phyloP scores from a whole-genome alignment of 2,113 vertebrate genomes.

The Fulmarus glacialis region DNA sequence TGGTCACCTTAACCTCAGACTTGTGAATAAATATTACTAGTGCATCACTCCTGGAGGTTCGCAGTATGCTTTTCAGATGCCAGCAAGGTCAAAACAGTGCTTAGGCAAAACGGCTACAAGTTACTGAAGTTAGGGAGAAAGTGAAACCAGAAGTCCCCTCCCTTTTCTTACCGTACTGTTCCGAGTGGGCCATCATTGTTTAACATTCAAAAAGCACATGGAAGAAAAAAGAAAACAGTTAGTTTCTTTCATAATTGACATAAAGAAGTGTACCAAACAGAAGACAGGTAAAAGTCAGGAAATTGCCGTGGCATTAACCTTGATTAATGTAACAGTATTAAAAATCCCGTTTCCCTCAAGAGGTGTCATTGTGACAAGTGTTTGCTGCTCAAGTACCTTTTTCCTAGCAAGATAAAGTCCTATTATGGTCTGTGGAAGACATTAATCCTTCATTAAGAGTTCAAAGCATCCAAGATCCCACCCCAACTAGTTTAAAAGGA shows the following conservation, averaged over 20 bases:
- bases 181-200: background rate
- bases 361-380: background rate
- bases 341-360: background rate
- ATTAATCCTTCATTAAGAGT: background rate
- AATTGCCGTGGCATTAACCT: background rate
- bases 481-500: background rate
- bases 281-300: background rate
- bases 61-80: background rate
- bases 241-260: background rate
- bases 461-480: background rate
- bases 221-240: constrained; percentile 3
- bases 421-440: background rate
- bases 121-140: background rate
- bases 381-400: background rate
- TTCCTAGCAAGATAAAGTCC: background rate
- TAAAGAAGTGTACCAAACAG: background rate
- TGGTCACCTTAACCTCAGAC: background rate
- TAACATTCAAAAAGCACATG: constrained; percentile 40
- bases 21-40: background rate
- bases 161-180: constrained; percentile 76
- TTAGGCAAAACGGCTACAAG: background rate
- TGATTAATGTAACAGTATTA: background rate
- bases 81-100: background rate
- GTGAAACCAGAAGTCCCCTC: background rate
- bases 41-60: too few relatives aligned